Percentiles rank a stretch among this genome's conserved stretches.
phyloP scores from a whole-genome alignment of 2,888 invertebrate genomes.

The Achlya flavicornis region DNA sequence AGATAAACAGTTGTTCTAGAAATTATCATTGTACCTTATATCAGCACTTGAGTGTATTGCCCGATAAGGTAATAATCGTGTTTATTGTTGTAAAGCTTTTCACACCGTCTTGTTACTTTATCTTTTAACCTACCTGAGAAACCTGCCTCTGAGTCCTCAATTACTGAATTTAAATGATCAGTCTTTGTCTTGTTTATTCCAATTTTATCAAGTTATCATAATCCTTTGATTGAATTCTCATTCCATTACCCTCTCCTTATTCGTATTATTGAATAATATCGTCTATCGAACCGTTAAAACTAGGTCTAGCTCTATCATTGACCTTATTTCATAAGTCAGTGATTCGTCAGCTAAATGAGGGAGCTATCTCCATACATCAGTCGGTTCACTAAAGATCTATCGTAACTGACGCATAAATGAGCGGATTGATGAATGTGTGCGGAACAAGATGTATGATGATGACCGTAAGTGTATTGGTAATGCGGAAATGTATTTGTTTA shows the following conservation, averaged over 20 bases:
- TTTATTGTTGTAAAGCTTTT: conserved; percentile 5
- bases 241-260: background rate
- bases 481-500: background rate
- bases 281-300: background rate
- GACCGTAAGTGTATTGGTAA: background rate
- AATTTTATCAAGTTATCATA: no score
- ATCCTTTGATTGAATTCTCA: background rate
- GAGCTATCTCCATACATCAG: background rate
- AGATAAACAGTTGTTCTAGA: conserved; percentile 15
- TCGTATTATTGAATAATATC: no score
- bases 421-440: conserved; percentile 6
- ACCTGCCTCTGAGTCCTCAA: background rate
- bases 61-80: background rate
- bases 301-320: background rate
- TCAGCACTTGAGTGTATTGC: conserved; percentile 14
- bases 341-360: background rate
- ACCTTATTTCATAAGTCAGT: conserved; percentile 1
- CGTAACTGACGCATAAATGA: conserved; percentile 8
- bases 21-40: conserved; percentile 19
- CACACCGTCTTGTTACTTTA: background rate
- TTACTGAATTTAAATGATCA: background rate
- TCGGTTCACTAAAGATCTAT: background rate
- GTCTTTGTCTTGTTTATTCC: background rate
- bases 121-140: background rate
- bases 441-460: conserved; percentile 9